Evolutionary conservation across 2,888 invertebrate species (phyloP), one percentile per base, ranked within the genome.

Genomic region (Lymantria dispar): DNA sequence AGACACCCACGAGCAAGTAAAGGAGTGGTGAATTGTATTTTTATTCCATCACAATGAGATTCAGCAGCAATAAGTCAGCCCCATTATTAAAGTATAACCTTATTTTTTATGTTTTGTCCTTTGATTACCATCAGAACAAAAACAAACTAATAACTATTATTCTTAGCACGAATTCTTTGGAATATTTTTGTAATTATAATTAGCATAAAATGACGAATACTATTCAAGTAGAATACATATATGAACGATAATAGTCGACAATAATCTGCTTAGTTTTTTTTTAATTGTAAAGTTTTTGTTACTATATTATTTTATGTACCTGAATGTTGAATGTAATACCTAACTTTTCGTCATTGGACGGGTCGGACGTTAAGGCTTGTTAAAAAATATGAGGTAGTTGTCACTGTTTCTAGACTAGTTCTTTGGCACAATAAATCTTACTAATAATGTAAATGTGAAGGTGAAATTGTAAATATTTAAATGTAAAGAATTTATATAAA

Each of bases 181-280:
- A 64, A 64, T 52, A 63, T 50, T 43, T 45, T 60, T 31, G 15
- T 60, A 54, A 60, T 60, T 22, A 45, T 48, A 48, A 46, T 43
- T 48, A 52, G 50, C 50, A 64, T 63, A 64, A 64, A 64, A 64
- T 57, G 39, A 64, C 50, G 36, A 36, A 53, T 38, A 38, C 37
- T 45, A 45, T 45, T 47, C 47, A 45, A 41, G 50, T 55, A 47
- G 64, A 64, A 63, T 64, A 60, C 57, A 47, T 64, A 64, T 38
- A 33, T 33, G 52, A 56, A 54, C 50, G 50, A 49, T 52, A 48
- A 56, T 50, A 45, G 52, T 46, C 22, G 13, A 8, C 47, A 40
- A 53, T 53, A 52, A 53, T 48, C 29, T 46, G 8, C 8, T 1
- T n/a, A 38, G 38, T 3, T 3, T 8, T 38, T 38, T 38, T 38